Evolutionary conservation across 2,888 invertebrate genomes (phyloP).

Genomic region (Scaeva pyrastri): DNA sequence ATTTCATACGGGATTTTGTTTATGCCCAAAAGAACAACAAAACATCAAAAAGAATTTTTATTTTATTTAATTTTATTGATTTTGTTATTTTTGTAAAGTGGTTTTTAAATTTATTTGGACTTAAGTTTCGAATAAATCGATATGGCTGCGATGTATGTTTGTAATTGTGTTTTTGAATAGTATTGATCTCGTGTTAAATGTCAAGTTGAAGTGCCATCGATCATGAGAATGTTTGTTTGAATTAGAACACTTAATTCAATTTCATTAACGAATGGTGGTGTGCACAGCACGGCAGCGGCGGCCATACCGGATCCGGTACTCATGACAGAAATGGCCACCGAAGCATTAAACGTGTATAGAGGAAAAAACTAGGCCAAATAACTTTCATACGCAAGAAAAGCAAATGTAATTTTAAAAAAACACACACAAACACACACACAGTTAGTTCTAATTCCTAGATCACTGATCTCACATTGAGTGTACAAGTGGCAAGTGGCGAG

Average conservation of each 20-base stretch:
- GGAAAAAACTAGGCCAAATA: conserved; percentile 31
- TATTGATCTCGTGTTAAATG: conserved; percentile 63
- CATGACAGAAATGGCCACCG: conserved; percentile 24
- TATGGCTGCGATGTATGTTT: too few species aligned
- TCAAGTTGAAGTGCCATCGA: conserved; percentile 70
- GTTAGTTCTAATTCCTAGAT: conserved; percentile 14
- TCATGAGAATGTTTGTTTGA: conserved; percentile 48
- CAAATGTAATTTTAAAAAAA: neutral
- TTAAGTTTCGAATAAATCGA: neutral
- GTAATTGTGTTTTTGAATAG: neutral
- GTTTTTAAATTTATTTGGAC: neutral
- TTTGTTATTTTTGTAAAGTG: neutral
- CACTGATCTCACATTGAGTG: conserved; percentile 16
- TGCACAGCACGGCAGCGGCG: neutral
- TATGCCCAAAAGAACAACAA: conserved; percentile 1
- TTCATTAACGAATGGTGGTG: conserved; percentile 31
- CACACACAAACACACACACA: conserved; percentile 4
- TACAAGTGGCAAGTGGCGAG: too few species aligned
- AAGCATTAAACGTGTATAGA: conserved; percentile 12
- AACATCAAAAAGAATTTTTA: neutral
- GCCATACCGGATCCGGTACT: conserved; percentile 9
- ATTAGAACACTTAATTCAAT: conserved; percentile 53
- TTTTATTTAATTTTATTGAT: neutral
- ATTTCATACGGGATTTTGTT: neutral
- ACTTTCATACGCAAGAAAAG: conserved; percentile 23